Evolutionary conservation across 2,797 vertebrate genomes (phyloP).

Genomic region (Thripadectes ignobilis): DNA sequence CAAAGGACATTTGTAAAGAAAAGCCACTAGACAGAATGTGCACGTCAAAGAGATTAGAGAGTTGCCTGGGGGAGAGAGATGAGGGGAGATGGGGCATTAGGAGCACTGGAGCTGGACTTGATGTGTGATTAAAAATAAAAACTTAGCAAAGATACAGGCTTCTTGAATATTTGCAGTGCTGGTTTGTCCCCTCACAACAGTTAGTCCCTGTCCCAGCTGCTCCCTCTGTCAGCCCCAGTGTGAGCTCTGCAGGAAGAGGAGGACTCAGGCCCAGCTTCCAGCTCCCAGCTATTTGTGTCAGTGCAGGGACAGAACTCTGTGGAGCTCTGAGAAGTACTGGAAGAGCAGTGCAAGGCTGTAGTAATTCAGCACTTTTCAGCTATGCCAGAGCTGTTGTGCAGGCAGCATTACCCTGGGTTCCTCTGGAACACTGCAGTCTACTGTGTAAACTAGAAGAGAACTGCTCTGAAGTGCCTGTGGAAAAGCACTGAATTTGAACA

Average conservation of each 20-base stretch:
- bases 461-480: neutral
- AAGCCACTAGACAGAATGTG: slow-evolving; percentile 50
- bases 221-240: neutral
- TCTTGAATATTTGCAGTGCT: neutral
- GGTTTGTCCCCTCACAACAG: neutral
- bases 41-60: slow-evolving; percentile 49
- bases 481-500: neutral
- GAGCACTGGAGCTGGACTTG: slow-evolving; percentile 13
- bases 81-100: neutral
- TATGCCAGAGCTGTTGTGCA: neutral
- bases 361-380: neutral
- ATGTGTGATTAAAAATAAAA: neutral
- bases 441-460: neutral
- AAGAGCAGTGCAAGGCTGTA: neutral
- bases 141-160: neutral
- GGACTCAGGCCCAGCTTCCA: neutral
- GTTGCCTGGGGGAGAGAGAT: slow-evolving; percentile 6
- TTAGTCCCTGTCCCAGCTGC: neutral
- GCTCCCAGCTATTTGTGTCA: neutral
- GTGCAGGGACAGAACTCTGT: neutral
- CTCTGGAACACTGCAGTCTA: neutral
- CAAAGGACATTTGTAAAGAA: slow-evolving; percentile 60
- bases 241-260: neutral
- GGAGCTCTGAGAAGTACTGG: neutral
- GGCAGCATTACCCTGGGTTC: neutral